These are phyloP conservation scores for Drosophila phalerata DNA, from an alignment of 2,888 invertebrate genomes.

Conservation along the genomic window DNA sequence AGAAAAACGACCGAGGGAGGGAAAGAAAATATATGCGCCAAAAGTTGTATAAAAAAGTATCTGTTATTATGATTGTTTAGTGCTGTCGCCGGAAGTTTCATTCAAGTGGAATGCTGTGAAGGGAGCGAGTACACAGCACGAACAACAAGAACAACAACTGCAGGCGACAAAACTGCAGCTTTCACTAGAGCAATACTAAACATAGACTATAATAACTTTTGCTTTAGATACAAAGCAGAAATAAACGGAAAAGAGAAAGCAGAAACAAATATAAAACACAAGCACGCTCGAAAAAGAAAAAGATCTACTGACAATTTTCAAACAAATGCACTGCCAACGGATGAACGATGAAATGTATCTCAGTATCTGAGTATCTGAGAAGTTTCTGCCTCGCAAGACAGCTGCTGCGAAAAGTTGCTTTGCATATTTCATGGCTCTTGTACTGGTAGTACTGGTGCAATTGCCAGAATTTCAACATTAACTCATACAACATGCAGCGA, in stretches of 20 bases:
- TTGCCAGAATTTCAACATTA: slow-evolving; percentile 66
- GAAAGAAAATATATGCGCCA: slow-evolving; percentile 36
- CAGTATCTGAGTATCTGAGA: slow-evolving; percentile 43
- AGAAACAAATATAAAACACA: slow-evolving; percentile 19
- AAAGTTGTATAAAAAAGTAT: slow-evolving; percentile 63
- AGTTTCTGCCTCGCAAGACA: slow-evolving; percentile 23
- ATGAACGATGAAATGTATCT: slow-evolving; percentile 39
- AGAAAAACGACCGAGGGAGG: slow-evolving; percentile 21
- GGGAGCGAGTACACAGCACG: slow-evolving; percentile 32
- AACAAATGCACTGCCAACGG: slow-evolving; percentile 42
- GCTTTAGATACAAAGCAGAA: slow-evolving; percentile 24
- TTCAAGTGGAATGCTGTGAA: slow-evolving; percentile 66
- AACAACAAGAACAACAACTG: slow-evolving; percentile 48
- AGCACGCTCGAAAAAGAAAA: slow-evolving; percentile 26
- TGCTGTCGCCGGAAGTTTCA: slow-evolving; percentile 80
- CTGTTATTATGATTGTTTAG: slow-evolving; percentile 82
- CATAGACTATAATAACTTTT: slow-evolving; percentile 54
- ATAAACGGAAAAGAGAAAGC: neutral
- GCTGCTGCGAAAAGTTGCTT: slow-evolving; percentile 61
- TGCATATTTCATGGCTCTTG: slow-evolving; percentile 73
- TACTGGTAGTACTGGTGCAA: slow-evolving; percentile 42
- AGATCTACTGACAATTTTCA: slow-evolving; percentile 43
- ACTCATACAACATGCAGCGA: slow-evolving; percentile 56
- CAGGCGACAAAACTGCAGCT: slow-evolving; percentile 65
- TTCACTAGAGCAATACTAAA: slow-evolving; percentile 34